Conservation (phyloP, 1,140 invertebrate species). For the Drosophila miranda region DNA sequence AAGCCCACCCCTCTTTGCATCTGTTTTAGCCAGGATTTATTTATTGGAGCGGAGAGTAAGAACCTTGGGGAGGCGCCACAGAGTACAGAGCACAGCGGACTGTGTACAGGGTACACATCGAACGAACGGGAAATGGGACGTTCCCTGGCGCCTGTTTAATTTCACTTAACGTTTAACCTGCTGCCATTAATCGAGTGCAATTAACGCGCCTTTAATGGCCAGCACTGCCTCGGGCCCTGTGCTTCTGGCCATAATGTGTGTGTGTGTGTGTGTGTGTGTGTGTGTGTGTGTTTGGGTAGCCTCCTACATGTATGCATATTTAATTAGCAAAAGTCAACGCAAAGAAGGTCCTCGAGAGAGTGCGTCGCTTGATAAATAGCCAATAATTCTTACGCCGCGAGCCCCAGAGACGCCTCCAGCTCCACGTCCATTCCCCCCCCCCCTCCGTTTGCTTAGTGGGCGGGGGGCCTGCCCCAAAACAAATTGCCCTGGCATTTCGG, state of each 20-base stretch:
- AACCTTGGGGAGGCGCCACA: not conserved
- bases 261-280: slow-evolving; percentile 6
- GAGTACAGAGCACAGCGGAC: slow-evolving; percentile 26
- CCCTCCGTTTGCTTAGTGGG: not conserved
- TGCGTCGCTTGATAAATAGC: slow-evolving; percentile 73
- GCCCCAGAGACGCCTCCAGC: slow-evolving; percentile 44
- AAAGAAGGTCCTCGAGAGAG: slow-evolving; percentile 22
- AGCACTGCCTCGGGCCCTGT: slow-evolving; percentile 19
- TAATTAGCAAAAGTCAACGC: slow-evolving; percentile 75
- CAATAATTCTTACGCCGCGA: slow-evolving; percentile 72
- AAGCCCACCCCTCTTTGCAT: slow-evolving; percentile 12
- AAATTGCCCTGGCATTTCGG: slow-evolving; percentile 63
- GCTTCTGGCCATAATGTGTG: slow-evolving; percentile 2
- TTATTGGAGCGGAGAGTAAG: slow-evolving; percentile 19
- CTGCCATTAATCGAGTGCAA: slow-evolving; percentile 78
- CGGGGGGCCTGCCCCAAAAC: slow-evolving; percentile 70
- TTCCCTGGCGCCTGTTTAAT: slow-evolving; percentile 74
- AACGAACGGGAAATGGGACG: not conserved
- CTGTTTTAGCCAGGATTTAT: slow-evolving; percentile 50
- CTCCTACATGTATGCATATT: slow-evolving; percentile 65
- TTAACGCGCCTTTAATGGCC: slow-evolving; percentile 76
- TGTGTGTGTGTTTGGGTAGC: slow-evolving; percentile 9
- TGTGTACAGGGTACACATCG: too few species aligned
- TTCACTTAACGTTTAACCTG: slow-evolving; percentile 80
- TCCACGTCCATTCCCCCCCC: not conserved